Base-by-base conservation (phyloP, 2,888 invertebrate species). In the Phorcus lineatus region DNA sequence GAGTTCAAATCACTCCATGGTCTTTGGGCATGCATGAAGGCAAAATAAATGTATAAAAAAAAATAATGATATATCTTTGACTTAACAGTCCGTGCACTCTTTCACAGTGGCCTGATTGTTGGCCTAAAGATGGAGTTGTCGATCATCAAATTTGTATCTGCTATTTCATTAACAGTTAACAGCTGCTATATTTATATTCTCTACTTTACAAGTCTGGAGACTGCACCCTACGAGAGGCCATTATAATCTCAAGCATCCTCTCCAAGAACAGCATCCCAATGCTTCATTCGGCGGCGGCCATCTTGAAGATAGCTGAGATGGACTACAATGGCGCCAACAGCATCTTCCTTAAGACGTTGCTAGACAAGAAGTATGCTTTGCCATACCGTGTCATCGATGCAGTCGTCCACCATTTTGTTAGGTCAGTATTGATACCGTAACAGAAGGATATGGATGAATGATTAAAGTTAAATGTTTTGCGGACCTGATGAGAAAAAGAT, bases 341-440 rank as follows among this genome's bases (percentile, higher is more conserved):
- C 52, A 97, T 99, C 90, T 98, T 99, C 91, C 94, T 99, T 79
- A 94, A 98, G 82, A 96, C 97, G 91, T 95, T 99, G 82, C 95
- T 99, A 84, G 98, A 99, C 92, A 99, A 99, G 93, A 98, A 99
- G 92, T 99, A 99, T 94, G 98, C 99, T 0, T 94, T 99, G 79
- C 99, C 99, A 0, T 99, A 97, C 93, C 95, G 97, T 89, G 99
- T 98, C 0, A 95, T 99, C 6, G 99, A 99, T 94, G 97, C 97
- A 17, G 95, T 98, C 7, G 98, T 99, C 1, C 96, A 97, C 91
- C 99, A 99, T 93, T 99, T 99, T 93, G 92, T 98, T 53, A 96
- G 96, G 97, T 97, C 94, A 67, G 83, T 70, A 6, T 11, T 57
- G 19, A 3, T n/a, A 3, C 3, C 55, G 2, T 55, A n/a, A n/a